A percentile compares a stretch with the other conserved stretches of the same genome.
Evolutionary conservation across 2,797 vertebrate genomes (phyloP).

Genomic region (Hyperoplus lanceolatus): DNA sequence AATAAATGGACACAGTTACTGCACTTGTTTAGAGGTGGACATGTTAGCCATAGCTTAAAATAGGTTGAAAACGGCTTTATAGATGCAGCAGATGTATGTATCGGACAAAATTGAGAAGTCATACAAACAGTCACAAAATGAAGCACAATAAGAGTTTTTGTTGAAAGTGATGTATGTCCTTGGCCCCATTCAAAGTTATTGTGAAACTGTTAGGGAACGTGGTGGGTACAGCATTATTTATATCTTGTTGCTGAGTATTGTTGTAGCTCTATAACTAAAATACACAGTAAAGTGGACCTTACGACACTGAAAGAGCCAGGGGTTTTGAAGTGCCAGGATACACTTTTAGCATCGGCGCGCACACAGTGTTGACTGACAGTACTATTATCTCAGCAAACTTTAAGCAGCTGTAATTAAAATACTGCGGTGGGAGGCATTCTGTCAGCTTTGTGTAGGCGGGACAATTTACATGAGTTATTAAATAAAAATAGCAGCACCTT

Average conservation of each 20-base stretch:
- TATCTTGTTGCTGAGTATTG: no score
- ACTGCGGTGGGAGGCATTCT: conserved; percentile 40
- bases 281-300: no score
- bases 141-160: conserved; percentile 10
- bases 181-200: background rate
- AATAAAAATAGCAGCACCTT: conserved; percentile 62
- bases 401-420: conserved; percentile 41
- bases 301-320: no score
- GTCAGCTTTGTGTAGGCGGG: conserved; percentile 67
- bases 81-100: background rate
- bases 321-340: background rate
- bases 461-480: conserved; percentile 68
- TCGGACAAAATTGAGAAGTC: conserved; percentile 1
- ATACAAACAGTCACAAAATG: conserved; percentile 8
- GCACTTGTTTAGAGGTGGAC: background rate
- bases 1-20: background rate
- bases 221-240: background rate
- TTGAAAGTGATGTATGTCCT: background rate
- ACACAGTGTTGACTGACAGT: conserved; percentile 11
- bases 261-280: no score
- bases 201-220: conserved; percentile 6
- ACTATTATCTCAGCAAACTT: conserved; percentile 51
- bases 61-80: no score
- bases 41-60: no score
- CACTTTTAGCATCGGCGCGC: background rate